Evolutionary conservation across 2,113 vertebrate species (phyloP).

Genomic region (Genyomyrus donnyi): DNA sequence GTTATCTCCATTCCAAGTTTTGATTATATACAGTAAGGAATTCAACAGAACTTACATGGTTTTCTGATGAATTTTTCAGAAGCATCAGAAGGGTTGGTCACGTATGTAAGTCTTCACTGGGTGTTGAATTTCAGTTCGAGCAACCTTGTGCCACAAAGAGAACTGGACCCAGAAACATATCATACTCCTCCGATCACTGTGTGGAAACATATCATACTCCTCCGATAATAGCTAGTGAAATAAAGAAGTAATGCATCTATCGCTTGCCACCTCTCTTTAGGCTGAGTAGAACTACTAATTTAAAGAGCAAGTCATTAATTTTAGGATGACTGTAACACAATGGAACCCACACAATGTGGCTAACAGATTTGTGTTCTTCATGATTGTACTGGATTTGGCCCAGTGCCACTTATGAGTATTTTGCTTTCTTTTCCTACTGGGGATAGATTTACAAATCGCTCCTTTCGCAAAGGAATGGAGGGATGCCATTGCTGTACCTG

Average conservation of each 20-base stretch:
- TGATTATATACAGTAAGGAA: too few relatives aligned
- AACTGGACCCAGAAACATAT: background rate
- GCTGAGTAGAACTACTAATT: background rate
- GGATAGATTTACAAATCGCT: background rate
- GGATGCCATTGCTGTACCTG: background rate
- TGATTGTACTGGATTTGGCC: background rate
- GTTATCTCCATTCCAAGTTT: too few relatives aligned
- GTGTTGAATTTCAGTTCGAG: too few relatives aligned
- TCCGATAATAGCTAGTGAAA: background rate
- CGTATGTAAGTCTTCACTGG: too few relatives aligned
- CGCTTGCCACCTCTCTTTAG: background rate
- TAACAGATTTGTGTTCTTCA: background rate
- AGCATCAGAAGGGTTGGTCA: too few relatives aligned
- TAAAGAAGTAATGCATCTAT: background rate
- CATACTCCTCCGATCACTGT: background rate
- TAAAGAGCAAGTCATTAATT: background rate
- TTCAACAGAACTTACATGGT: too few relatives aligned
- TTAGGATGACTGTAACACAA: background rate
- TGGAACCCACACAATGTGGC: background rate
- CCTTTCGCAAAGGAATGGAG: background rate
- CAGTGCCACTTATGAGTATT: background rate
- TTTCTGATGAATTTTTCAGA: too few relatives aligned
- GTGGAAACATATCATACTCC: background rate
- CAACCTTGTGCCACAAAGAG: too few relatives aligned
- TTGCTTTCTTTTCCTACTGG: background rate